Evolutionary conservation across 2,797 vertebrate species (phyloP), one percentile per base, ranked within the genome.

Genomic region (Pteronotus mesoamericanus): DNA sequence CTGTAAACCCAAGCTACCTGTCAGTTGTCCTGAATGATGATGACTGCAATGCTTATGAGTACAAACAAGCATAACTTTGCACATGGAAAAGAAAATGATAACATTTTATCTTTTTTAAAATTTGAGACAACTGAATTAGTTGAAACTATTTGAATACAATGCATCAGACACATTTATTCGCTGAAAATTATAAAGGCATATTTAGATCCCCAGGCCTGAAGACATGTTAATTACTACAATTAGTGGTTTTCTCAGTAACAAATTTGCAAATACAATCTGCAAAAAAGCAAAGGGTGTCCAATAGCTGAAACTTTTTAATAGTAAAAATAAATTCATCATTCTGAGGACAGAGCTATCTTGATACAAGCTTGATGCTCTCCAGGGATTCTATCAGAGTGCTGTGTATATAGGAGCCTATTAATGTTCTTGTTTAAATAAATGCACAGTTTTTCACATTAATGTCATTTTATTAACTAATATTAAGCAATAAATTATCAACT

Each of bases 281-380:
- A 96, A 96, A 87, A 77, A 93, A 96, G 77, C 24, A 95, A 57
- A 18, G 11, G 10, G 18, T 95, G 22, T 61, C 37, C 6, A 51
- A 79, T 9, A 86, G 55, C 18, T 89, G 21, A 51, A 77, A 74
- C 59, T 79, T 91, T 94, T 95, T 32, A 88, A 57, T 77, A 94
- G 86, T 92, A 92, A 96, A 96, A 96, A 94, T 88, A 96, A 97
- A 95, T 77, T 80, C 51, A 59, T 57, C 78, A 74, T 66, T 96
- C 86, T n/a, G 61, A 96, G 85, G n/a, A n/a, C n/a, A 96, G 55
- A 26, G 29, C 59, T 82, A 59, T 44, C 74, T 88, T 86, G 69
- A 72, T 69, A 91, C 12, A 93, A 97, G 9, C n/a, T 78, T 64
- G 55, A 19, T 83, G 11, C 21, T 86, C 55, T 86, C 26, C 5